Evolutionary conservation across 2,797 vertebrate species (phyloP), one percentile per base, ranked within the genome.

Genomic region (Cottoperca gobio): DNA sequence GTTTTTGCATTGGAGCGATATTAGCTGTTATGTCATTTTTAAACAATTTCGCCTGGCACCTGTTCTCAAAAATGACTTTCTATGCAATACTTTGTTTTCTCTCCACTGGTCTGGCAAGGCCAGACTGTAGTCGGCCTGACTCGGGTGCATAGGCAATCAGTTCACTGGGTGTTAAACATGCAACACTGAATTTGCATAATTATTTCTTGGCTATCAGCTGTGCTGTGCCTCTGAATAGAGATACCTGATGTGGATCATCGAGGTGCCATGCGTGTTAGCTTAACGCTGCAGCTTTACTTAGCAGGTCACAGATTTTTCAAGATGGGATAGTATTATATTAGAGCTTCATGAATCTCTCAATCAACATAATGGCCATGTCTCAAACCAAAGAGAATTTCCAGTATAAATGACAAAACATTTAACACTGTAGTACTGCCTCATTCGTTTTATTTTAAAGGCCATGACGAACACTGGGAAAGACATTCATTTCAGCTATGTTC

Each of bases 111-210:
- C 73, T 78, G 43, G 75, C 64, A 74, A 67, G 73, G 63, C 70
- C 76, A 39, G 63, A 73, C 76, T 55, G 26, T 55, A 59, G 53
- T 48, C 33, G 0, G 19, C 66, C 65, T 39, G 63, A 82, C 64
- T 79, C 64, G 57, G 76, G 28, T 82, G 74, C 53, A 68, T 8
- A 62, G 64, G 52, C 70, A 89, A 73, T 88, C 71, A 79, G 23
- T 79, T 75, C 57, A 76, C 53, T 54, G 33, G 77, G 45, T 70
- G 75, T 87, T 88, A 77, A 89, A 86, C 86, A 86, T 88, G 80
- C 84, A 74, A 59, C n/a, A 17, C 14, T 4, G 8, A 40, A 90
- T 89, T 85, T 83, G 57, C 86, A 90, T 90, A 86, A 89, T 88
- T 69, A 79, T 81, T 77, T 86, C 70, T 54, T 42, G 73, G 59